Percentiles rank a stretch among this genome's conserved stretches.
Evolutionary conservation across 2,888 invertebrate genomes (phyloP).

Genomic region (Actias luna): DNA sequence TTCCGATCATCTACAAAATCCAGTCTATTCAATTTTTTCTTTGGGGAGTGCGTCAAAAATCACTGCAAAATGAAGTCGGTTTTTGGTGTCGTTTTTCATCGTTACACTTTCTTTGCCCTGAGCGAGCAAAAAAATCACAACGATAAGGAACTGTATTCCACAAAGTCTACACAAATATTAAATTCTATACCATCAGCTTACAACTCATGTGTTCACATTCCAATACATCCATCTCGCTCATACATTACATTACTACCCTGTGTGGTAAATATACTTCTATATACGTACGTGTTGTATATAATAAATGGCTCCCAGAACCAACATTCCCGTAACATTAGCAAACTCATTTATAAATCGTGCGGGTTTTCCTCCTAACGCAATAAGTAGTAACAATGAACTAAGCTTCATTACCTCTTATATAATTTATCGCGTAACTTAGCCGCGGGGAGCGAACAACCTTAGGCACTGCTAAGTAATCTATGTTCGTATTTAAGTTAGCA

Average conservation of each 20-base stretch:
- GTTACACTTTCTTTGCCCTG: no score
- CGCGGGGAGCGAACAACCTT: neutral
- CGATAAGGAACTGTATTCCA: no score
- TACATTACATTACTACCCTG: neutral
- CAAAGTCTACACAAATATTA: no score
- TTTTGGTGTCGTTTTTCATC: no score
- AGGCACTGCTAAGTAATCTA: constrained; percentile 11
- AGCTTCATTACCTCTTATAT: constrained; percentile 5
- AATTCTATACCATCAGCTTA: no score
- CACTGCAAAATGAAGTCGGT: no score
- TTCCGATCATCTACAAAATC: no score
- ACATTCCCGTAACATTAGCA: constrained; percentile 7
- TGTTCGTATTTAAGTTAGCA: constrained; percentile 4
- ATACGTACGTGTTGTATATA: neutral
- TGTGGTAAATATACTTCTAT: neutral
- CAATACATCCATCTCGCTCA: neutral
- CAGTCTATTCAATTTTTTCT: no score
- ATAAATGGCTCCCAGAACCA: neutral
- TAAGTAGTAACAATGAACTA: constrained; percentile 1
- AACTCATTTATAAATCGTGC: constrained; percentile 1
- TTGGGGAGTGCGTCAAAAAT: no score
- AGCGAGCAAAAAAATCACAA: no score
- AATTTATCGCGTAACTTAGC: neutral
- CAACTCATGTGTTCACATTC: neutral
- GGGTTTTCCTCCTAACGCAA: constrained; percentile 8